A percentile compares a stretch with the other conserved stretches of the same genome.
These are phyloP conservation scores for Vireo altiloquus DNA, from an alignment of 2,113 vertebrate genomes.

Conservation along the genomic window DNA sequence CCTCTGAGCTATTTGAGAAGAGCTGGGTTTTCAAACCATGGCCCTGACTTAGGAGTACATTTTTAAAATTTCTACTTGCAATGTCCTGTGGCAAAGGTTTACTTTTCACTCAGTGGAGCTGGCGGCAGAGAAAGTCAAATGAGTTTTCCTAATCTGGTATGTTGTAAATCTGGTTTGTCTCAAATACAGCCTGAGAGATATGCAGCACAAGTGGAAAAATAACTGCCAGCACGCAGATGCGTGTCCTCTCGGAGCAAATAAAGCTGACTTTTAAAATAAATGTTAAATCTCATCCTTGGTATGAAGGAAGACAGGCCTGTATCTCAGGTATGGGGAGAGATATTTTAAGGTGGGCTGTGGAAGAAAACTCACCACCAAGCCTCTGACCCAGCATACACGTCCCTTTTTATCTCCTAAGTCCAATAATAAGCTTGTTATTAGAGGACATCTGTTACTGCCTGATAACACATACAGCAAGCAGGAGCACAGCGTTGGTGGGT, in stretches of 20 bases:
- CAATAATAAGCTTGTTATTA: slow-evolving; percentile 28
- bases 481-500: not conserved
- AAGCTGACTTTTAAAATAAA: slow-evolving; percentile 50
- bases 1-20: not conserved
- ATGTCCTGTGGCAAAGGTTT: not conserved
- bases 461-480: not conserved
- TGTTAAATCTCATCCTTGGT: slow-evolving; percentile 20
- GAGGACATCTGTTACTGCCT: slow-evolving; percentile 3
- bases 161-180: slow-evolving; percentile 64
- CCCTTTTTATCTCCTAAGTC: slow-evolving; percentile 27
- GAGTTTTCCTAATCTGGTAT: slow-evolving; percentile 54
- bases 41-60: not conserved
- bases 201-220: slow-evolving; percentile 19
- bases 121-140: slow-evolving; percentile 25
- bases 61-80: not conserved
- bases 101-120: not conserved
- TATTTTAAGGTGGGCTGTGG: slow-evolving; percentile 3
- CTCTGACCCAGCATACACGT: not conserved
- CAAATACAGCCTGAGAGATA: slow-evolving; percentile 30
- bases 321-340: not conserved
- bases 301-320: not conserved
- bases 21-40: not conserved
- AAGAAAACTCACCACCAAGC: not conserved
- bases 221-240: slow-evolving; percentile 4
- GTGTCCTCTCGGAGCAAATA: slow-evolving; percentile 9